Percentiles rank a stretch among this genome's conserved stretches.
phyloP scores from a whole-genome alignment of 2,888 invertebrate species.

The Protonemura montana region DNA sequence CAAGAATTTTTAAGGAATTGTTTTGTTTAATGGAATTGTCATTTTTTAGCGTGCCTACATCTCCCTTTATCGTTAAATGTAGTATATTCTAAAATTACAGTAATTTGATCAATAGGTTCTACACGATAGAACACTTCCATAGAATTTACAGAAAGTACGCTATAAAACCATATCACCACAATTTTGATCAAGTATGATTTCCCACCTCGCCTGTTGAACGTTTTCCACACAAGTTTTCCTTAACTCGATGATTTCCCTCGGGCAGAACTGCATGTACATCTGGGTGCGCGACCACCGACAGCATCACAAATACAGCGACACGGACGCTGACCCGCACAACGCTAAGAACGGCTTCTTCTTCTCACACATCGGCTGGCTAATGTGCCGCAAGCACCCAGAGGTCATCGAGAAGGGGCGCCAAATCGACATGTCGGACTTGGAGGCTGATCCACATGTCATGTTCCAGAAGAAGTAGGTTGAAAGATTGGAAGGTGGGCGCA shows the following conservation, averaged over 20 bases:
- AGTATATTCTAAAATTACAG: no score
- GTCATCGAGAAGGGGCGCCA: constrained; percentile 71
- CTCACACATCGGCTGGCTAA: constrained; percentile 86
- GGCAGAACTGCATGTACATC: constrained; percentile 74
- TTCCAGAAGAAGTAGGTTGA: constrained; percentile 75
- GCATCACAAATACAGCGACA: constrained; percentile 80
- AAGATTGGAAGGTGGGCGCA: no score
- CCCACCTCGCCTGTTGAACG: background rate
- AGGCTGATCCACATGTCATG: constrained; percentile 74
- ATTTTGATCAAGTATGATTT: no score
- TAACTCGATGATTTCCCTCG: background rate
- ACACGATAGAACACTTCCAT: no score
- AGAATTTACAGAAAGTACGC: no score
- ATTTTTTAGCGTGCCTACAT: no score
- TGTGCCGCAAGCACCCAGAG: constrained; percentile 79
- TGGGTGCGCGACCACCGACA: constrained; percentile 84
- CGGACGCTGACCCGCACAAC: constrained; percentile 83
- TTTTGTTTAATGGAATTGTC: no score
- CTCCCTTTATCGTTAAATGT: no score
- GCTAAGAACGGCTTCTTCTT: constrained; percentile 85
- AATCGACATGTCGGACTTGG: constrained; percentile 80
- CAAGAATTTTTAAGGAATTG: no score
- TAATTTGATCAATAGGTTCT: no score
- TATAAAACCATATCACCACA: no score
- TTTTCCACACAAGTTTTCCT: background rate